phyloP scores from a whole-genome alignment of 2,113 vertebrate species.

The Mastomys coucha region DNA sequence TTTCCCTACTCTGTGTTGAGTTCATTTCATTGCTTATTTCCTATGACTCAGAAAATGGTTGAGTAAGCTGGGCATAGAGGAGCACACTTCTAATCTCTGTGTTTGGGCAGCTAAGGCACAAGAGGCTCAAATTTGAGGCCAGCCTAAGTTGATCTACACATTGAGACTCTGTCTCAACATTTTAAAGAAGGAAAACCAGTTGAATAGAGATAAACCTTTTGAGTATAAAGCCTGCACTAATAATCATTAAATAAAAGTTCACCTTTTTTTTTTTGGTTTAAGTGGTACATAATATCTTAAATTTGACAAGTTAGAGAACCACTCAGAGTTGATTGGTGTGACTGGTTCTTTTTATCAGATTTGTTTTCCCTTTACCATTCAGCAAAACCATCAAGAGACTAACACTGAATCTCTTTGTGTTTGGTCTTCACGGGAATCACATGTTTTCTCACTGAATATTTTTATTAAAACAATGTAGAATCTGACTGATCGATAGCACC shows the following conservation, averaged over 20 bases:
- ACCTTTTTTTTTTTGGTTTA: background rate
- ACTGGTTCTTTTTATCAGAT: background rate
- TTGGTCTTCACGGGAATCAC: constrained; percentile 1
- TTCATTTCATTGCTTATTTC: constrained; percentile 47
- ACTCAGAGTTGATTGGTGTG: constrained; percentile 9
- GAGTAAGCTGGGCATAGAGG: background rate
- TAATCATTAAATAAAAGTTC: background rate
- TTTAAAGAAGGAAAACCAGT: background rate
- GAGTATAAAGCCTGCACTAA: constrained; percentile 21
- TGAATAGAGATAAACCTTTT: constrained; percentile 28
- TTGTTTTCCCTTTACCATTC: constrained; percentile 34
- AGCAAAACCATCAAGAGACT: constrained; percentile 24
- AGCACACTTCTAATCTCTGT: background rate
- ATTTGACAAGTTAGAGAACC: constrained; percentile 53
- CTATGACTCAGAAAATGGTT: background rate
- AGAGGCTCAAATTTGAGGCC: background rate
- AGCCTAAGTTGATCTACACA: background rate
- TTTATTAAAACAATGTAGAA: constrained; percentile 59
- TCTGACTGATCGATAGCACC: too few species aligned
- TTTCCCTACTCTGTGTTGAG: constrained; percentile 6
- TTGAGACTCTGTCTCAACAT: background rate
- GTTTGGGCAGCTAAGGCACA: background rate
- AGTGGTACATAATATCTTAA: constrained; percentile 50
- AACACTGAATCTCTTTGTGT: background rate
- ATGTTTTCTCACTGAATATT: constrained; percentile 4